Base-by-base conservation (phyloP, 2,797 vertebrate species). In the Odontamblyopus rebecca region DNA sequence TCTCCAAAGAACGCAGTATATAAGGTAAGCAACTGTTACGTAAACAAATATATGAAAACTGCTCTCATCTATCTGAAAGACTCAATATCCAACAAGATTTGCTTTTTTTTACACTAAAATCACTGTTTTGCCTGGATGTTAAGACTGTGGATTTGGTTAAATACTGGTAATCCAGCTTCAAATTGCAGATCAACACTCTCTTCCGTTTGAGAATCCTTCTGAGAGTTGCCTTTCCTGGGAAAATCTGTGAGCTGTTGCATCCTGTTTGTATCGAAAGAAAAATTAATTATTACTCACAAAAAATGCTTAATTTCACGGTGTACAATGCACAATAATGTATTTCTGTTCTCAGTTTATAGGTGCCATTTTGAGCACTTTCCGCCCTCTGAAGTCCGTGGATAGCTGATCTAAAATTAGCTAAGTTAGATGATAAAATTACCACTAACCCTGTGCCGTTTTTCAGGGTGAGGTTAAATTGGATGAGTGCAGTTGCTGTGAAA, bases 391-490 rank as follows among this genome's bases (percentile, higher is more conserved):
- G 0, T 44, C 41, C 11, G 15, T 15, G 41, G 41, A 44, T 44
- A 44, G 41, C 41, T 11, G 26, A 2, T 3, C 23, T 3, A 26
- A 18, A 15, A 16, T 29, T 26, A 9, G 23, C n/a, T 32, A 26
- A 23, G 75, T 75, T 38, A 26, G 53, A 62, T 35, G 38, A 18
- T 32, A 57, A 26, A 27, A 57, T 60, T 60, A 60, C 27, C 13
- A 27, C 57, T 60, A 60, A 84, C 77, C 78, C 73, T 62, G 67
- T 5, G 68, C 67, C 53, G 79, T 79, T 76, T 23, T 84, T 72
- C 66, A 4, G 74, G 75, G 71, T 77, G 72, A 68, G 54, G 77
- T 65, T 88, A 88, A 89, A 91, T 84, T 68, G 57, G 88, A 90
- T 91, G 71, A 80, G 68, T 48, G 74, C 70, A 65, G 76, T 77